These are phyloP conservation scores for Agrenia bidenticulata DNA, from an alignment of 2,888 invertebrate genomes.

Conservation along the genomic window DNA sequence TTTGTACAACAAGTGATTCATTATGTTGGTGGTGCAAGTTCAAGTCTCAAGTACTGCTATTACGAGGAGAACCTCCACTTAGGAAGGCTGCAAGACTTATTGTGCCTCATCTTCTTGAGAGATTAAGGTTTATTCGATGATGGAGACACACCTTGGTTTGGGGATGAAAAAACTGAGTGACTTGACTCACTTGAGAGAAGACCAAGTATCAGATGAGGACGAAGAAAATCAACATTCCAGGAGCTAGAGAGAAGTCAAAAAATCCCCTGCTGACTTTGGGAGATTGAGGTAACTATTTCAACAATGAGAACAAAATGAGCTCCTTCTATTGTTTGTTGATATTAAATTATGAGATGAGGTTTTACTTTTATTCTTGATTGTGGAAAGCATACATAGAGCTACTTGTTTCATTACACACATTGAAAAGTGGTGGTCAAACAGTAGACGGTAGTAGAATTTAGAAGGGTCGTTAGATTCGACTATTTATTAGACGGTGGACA, in stretches of 20 bases:
- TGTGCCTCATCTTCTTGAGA: background rate
- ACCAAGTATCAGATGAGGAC: constrained; percentile 4
- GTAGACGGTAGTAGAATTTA: background rate
- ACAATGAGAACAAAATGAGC: constrained; percentile 13
- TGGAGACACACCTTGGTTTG: constrained; percentile 35
- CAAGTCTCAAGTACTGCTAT: background rate
- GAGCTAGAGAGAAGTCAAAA: constrained; percentile 32
- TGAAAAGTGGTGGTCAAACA: no score
- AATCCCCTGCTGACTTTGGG: constrained; percentile 35
- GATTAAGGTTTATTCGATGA: constrained; percentile 19
- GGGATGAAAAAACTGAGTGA: background rate
- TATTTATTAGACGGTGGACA: background rate
- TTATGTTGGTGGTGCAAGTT: no score
- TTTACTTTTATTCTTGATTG: background rate
- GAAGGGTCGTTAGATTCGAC: background rate
- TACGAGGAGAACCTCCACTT: background rate
- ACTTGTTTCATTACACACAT: background rate
- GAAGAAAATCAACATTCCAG: constrained; percentile 40
- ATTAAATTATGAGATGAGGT: constrained; percentile 16
- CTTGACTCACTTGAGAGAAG: constrained; percentile 2
- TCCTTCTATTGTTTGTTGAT: constrained; percentile 12
- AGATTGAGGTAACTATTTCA: constrained; percentile 32
- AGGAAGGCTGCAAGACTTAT: background rate
- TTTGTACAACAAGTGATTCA: no score
- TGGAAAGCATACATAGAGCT: background rate